Evolutionary conservation across 1,140 invertebrate species (phyloP).

Genomic region (Bombus fervidus): DNA sequence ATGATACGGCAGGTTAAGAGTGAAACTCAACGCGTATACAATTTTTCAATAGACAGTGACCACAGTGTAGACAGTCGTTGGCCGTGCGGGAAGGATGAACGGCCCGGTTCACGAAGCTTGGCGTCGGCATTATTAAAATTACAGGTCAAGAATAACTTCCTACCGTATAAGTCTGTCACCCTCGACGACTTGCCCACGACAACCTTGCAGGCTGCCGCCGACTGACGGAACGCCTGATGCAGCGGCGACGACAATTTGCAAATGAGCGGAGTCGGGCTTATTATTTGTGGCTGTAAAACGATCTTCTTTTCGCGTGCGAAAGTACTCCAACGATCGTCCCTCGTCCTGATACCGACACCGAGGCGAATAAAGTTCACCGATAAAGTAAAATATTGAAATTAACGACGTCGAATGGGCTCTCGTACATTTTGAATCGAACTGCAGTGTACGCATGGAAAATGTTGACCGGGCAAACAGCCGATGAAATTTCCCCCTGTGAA

Average conservation of each 20-base stretch:
- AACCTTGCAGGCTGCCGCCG: slow-evolving; percentile 3
- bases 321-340: too few species aligned
- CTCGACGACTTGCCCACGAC: slow-evolving; percentile 25
- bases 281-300: slow-evolving; percentile 13
- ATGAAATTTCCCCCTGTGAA: not conserved
- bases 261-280: not conserved
- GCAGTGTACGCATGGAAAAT: not conserved
- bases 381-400: slow-evolving; percentile 27
- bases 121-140: slow-evolving; percentile 48
- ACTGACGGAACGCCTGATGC: slow-evolving; percentile 32
- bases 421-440: not conserved
- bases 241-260: slow-evolving; percentile 22
- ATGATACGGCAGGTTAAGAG: not conserved
- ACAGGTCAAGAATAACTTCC: slow-evolving; percentile 57
- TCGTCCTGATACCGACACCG: not conserved
- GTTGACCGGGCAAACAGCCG: not conserved
- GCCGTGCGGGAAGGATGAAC: slow-evolving; percentile 2
- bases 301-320: not conserved
- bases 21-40: too few species aligned
- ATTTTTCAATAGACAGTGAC: not conserved
- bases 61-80: too few species aligned
- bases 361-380: not conserved
- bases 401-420: not conserved
- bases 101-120: not conserved
- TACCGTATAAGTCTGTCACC: slow-evolving; percentile 51